phyloP scores from a whole-genome alignment of 2,888 invertebrate genomes.

The Ormyrus pomaceus region DNA sequence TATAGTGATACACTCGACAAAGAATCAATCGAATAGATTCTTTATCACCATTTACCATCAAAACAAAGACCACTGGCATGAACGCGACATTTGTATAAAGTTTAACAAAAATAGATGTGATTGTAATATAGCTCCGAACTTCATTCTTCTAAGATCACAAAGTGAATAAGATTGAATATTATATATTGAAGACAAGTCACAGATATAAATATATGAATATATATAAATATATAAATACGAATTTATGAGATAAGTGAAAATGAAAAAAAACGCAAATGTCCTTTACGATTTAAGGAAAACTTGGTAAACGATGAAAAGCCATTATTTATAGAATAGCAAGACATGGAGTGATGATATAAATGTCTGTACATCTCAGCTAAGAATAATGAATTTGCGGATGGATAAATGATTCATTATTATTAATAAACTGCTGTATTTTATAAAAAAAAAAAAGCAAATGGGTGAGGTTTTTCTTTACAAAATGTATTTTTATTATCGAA shows the following conservation, averaged over 20 bases:
- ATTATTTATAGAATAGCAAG: constrained; percentile 54
- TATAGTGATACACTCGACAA: constrained; percentile 39
- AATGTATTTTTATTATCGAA: constrained; percentile 33
- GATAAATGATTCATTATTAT: constrained; percentile 67
- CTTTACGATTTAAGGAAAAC: constrained; percentile 47
- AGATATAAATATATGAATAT: constrained; percentile 46
- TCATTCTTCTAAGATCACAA: constrained; percentile 37
- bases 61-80: constrained; percentile 39
- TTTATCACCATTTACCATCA: constrained; percentile 40
- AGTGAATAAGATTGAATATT: constrained; percentile 35
- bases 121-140: constrained; percentile 51
- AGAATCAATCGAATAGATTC: constrained; percentile 45
- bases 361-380: constrained; percentile 59
- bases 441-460: constrained; percentile 60
- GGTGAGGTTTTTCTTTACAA: constrained; percentile 42
- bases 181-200: constrained; percentile 45
- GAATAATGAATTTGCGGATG: constrained; percentile 57
- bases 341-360: constrained; percentile 56
- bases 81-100: constrained; percentile 51
- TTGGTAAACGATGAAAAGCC: constrained; percentile 21
- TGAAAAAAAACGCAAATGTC: constrained; percentile 38
- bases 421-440: constrained; percentile 71
- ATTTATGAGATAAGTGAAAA: constrained; percentile 29
- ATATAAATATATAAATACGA: constrained; percentile 42
- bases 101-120: constrained; percentile 42